phyloP scores from a whole-genome alignment of 2,113 vertebrate genomes.

The Ranitomeya imitator region DNA sequence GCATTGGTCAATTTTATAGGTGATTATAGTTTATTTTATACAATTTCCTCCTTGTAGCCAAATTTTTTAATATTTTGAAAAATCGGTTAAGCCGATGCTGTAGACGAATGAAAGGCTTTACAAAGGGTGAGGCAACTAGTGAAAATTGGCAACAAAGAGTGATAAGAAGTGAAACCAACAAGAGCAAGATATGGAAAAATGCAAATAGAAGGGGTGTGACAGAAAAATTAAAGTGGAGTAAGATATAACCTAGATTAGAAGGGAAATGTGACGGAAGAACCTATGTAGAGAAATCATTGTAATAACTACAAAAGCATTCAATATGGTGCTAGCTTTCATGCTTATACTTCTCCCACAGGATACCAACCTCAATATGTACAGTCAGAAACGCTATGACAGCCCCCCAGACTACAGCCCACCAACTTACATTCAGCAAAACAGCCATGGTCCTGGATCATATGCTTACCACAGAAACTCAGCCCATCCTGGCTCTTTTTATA shows the following conservation, averaged over 20 bases:
- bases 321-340: not conserved
- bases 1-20: too few relatives aligned
- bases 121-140: not conserved
- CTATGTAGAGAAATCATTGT: not conserved
- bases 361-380: slow-evolving; percentile 68
- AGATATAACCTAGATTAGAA: slow-evolving; percentile 8
- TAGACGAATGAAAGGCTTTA: not conserved
- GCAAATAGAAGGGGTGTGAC: slow-evolving; percentile 41
- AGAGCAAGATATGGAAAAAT: not conserved
- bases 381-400: slow-evolving; percentile 66
- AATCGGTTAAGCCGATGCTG: too few relatives aligned
- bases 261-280: not conserved
- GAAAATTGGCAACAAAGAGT: not conserved
- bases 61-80: too few relatives aligned
- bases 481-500: slow-evolving; percentile 73
- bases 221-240: not conserved
- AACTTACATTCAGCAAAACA: slow-evolving; percentile 59
- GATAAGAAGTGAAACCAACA: not conserved
- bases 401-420: slow-evolving; percentile 72
- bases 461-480: slow-evolving; percentile 62
- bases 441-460: slow-evolving; percentile 65
- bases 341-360: slow-evolving; percentile 5
- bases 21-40: too few relatives aligned
- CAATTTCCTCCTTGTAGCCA: too few relatives aligned
- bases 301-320: not conserved